Evolutionary conservation across 1,140 invertebrate genomes (phyloP), one percentile per base, ranked within the genome.

Genomic region (Pygmarrhopalites habei): DNA sequence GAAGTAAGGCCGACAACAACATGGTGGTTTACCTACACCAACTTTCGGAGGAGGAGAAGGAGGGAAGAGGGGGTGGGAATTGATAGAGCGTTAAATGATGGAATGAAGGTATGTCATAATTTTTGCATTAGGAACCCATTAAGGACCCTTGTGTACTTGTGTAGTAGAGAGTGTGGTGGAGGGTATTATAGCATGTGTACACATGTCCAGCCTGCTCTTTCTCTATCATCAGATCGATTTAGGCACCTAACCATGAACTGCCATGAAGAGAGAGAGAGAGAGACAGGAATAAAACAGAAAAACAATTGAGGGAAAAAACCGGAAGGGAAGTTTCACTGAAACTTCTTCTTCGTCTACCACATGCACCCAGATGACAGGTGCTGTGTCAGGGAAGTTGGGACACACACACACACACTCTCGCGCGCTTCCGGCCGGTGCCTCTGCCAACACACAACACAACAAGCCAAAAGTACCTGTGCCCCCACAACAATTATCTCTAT

Each of bases 291-390:
- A 41, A 29, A 57, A 32, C 15, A 29, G 17, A 53, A n/a, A 61
- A 61, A 61, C 60, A 55, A 55, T 10, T 14, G 12, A 62, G 60
- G 23, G 47, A 64, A 58, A 52, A 65, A 29, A 60, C 63, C 63
- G 63, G 63, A 65, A 65, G 57, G 63, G 63, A 65, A 65, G 63
- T 65, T 60, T 65, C 57, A 60, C 58, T 53, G 52, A 39, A 30
- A 7, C 32, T 25, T 7, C 23, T 47, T 25, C 44, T 5, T 47
- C 44, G 58, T 46, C 63, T 65, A 47, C 57, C 58, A 65, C 63
- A 60, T 56, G 63, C 63, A 65, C 63, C 63, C 63, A 53, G 21
- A 46, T 60, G 63, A 65, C 63, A 65, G 63, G 63, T 65, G 63
- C 63, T n/a, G n/a, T n/a, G n/a, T n/a, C 63, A 49, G 28, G 28